Evolutionary conservation across 1,140 invertebrate genomes (phyloP).

Genomic region (Adelges cooleyi): DNA sequence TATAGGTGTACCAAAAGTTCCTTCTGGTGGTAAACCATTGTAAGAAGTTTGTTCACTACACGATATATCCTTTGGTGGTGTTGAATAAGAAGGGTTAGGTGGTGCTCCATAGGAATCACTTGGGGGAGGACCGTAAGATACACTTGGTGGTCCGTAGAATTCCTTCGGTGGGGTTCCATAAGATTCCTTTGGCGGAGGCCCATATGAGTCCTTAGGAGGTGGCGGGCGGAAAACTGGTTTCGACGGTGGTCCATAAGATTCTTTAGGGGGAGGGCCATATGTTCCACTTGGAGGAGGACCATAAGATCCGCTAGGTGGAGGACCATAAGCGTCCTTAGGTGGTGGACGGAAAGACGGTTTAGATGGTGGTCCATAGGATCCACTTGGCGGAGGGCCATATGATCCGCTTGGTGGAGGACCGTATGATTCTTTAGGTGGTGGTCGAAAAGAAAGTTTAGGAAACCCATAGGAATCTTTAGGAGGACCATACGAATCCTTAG

Average conservation of each 20-base stretch:
- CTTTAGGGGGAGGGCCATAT: neutral
- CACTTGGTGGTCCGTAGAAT: neutral
- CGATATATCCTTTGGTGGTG: neutral
- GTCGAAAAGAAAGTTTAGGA: too few species aligned
- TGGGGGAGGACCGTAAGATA: neutral
- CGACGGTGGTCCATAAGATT: neutral
- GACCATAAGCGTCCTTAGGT: neutral
- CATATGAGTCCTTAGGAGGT: slow-evolving; percentile 34
- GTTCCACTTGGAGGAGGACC: neutral
- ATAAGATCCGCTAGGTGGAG: slow-evolving; percentile 8
- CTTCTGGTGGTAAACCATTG: slow-evolving; percentile 29
- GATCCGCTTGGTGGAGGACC: slow-evolving; percentile 39
- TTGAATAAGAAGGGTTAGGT: neutral
- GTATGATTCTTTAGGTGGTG: slow-evolving; percentile 32
- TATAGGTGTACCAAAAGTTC: slow-evolving; percentile 30
- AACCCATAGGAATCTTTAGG: neutral
- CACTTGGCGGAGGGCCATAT: neutral
- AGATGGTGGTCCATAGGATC: neutral
- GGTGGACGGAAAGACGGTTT: slow-evolving; percentile 21
- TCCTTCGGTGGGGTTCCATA: neutral
- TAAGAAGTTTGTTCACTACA: too few species aligned
- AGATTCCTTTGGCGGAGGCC: slow-evolving; percentile 33
- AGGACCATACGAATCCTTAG: neutral
- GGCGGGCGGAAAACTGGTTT: neutral
- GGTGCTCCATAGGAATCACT: neutral